Evolutionary conservation across 2,113 vertebrate genomes (phyloP), one percentile per base, ranked within the genome.

Genomic region (Sterrhoptilus dennistouni): DNA sequence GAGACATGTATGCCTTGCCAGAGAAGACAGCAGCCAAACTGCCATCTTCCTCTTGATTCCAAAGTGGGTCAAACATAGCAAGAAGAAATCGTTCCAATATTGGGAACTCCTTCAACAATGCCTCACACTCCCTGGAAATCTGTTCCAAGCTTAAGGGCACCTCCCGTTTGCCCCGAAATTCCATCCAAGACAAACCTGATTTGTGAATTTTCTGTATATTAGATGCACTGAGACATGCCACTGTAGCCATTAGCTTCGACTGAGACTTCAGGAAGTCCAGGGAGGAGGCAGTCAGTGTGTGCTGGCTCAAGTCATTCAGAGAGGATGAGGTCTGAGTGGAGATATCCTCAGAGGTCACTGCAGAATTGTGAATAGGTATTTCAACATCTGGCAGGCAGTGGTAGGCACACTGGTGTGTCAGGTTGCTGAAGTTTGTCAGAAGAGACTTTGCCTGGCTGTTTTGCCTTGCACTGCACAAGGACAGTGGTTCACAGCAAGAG

Each of bases 221-320:
- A 95, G 94, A 98, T 24, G 97, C 98, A 21, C 97, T 98, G 19
- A 99, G 97, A 87, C 99, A 99, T 4, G 98, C 98, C 64, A 99
- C 87, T 0, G 96, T 59, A 22, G 99, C 99, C 83, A 98, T 96
- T 2, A 99, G 91, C 27, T 98, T 98, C 0, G 98, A 99, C 84
- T 97, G 98, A 14, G 98, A 98, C 94, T 99, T 99, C 4, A 99
- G 97, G 90, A 99, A 99, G 68, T 98, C 96, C 83, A 99, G 94
- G 19, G 99, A 97, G 7, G 99, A 99, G 4, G 98, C 95, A 14
- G 99, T 99, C 85, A 99, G 98, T 11, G 98, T 96, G 38, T 98
- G 98, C 60, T 97, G 96, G 49, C 90, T 93, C 36, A 97, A 87
- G 27, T 97, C 93, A 86, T 40, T 93, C 91, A 76, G 29, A 66